Conservation (phyloP, 2,797 vertebrate species). For the Sorex maritimensis region DNA sequence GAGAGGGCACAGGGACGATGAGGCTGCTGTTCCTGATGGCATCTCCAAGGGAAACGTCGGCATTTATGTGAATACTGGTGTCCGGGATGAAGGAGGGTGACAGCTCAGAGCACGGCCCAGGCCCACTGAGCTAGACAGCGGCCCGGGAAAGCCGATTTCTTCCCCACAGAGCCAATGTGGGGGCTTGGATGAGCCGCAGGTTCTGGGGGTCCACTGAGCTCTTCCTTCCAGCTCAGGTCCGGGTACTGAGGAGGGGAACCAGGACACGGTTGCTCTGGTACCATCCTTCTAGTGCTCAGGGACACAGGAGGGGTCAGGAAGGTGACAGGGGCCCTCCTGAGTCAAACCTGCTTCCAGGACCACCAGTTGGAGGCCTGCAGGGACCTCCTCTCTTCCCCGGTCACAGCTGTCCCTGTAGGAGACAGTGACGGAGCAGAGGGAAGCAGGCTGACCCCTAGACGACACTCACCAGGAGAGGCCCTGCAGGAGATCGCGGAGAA, state of each 20-base stretch:
- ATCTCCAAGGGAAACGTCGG: not conserved
- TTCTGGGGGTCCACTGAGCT: not conserved
- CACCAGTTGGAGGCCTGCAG: not conserved
- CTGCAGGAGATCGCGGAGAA: not conserved
- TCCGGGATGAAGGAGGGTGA: not conserved
- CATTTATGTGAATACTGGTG: not conserved
- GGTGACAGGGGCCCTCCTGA: not conserved
- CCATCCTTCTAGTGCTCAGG: not conserved
- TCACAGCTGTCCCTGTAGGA: not conserved
- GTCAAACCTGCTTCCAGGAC: not conserved
- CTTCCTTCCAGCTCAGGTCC: not conserved
- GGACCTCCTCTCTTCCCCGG: not conserved
- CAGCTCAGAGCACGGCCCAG: fast-evolving
- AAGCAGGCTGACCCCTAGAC: too few species aligned
- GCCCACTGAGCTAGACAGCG: not conserved
- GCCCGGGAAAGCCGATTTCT: fast-evolving
- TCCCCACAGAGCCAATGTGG: not conserved
- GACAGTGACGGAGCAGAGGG: not conserved
- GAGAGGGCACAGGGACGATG: too few species aligned
- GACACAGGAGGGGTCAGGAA: not conserved
- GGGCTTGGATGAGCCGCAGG: not conserved
- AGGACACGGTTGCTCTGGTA: not conserved
- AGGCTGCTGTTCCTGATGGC: not conserved
- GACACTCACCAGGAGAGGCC: too few species aligned
- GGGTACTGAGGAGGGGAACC: not conserved